These are phyloP conservation scores for Lithophane ornitopus DNA, from an alignment of 2,888 invertebrate species.

Conservation along the genomic window DNA sequence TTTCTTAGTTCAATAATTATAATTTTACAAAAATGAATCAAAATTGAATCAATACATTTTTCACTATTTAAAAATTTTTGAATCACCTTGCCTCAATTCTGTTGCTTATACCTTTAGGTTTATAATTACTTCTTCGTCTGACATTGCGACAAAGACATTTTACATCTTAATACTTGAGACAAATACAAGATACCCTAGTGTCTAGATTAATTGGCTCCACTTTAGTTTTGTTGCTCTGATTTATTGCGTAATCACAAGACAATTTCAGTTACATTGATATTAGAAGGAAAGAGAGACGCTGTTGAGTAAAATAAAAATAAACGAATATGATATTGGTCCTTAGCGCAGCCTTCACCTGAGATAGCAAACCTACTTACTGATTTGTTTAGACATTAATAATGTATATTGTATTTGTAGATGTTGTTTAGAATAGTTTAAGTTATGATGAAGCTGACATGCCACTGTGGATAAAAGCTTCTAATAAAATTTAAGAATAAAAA, in stretches of 20 bases:
- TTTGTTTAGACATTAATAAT: no score
- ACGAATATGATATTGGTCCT: no score
- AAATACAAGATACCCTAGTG: constrained; percentile 22
- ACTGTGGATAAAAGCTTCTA: no score
- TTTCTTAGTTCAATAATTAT: background rate
- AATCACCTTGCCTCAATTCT: background rate
- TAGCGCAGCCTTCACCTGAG: no score
- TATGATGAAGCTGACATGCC: no score
- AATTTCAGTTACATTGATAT: background rate
- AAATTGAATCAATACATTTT: background rate
- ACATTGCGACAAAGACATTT: constrained; percentile 60
- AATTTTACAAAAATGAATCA: background rate
- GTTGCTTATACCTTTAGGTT: background rate
- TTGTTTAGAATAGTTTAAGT: no score
- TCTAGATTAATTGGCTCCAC: constrained; percentile 19
- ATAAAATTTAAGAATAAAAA: no score
- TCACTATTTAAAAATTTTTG: background rate
- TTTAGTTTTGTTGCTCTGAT: constrained; percentile 16
- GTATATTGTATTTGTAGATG: no score
- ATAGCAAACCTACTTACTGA: no score
- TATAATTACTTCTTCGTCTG: constrained; percentile 44
- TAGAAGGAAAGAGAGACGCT: background rate
- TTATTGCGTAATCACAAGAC: constrained; percentile 1
- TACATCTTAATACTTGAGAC: constrained; percentile 55
- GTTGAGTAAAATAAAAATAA: no score